These are phyloP conservation scores for Nebria salina DNA, from an alignment of 2,888 invertebrate species.

Conservation along the genomic window DNA sequence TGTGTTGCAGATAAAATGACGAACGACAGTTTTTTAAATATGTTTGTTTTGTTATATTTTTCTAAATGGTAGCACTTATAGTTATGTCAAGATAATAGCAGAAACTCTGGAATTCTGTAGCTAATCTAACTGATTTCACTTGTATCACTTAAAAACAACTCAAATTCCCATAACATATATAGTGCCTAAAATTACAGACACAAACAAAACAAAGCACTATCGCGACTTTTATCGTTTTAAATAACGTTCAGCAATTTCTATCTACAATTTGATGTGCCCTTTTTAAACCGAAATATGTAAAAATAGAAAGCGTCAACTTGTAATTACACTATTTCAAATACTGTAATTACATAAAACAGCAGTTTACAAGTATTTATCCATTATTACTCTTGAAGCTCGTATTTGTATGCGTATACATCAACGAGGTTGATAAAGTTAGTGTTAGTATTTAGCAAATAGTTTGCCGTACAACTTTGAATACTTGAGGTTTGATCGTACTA, in stretches of 20 bases:
- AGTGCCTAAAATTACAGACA: neutral
- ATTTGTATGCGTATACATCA: neutral
- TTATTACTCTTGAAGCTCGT: neutral
- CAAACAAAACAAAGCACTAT: neutral
- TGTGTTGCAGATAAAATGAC: neutral
- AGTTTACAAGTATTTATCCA: neutral
- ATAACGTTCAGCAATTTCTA: neutral
- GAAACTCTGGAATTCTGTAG: neutral
- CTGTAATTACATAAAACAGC: too few species aligned
- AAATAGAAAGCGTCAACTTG: too few species aligned
- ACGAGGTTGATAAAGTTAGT: neutral
- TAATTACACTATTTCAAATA: too few species aligned
- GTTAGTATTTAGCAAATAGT: slow-evolving; percentile 1
- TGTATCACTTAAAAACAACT: slow-evolving; percentile 32
- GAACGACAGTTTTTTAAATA: neutral
- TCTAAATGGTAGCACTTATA: neutral
- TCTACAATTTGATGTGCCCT: too few species aligned
- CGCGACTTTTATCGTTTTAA: neutral
- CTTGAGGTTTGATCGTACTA: neutral
- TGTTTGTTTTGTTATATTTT: neutral
- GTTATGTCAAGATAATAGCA: neutral
- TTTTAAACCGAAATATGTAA: too few species aligned
- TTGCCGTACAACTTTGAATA: neutral
- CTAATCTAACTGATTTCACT: slow-evolving; percentile 24
- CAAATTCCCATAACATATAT: slow-evolving; percentile 30